A percentile compares a stretch with the other conserved stretches of the same genome.
Evolutionary conservation across 2,113 vertebrate genomes (phyloP).

Genomic region (Gavia stellata): DNA sequence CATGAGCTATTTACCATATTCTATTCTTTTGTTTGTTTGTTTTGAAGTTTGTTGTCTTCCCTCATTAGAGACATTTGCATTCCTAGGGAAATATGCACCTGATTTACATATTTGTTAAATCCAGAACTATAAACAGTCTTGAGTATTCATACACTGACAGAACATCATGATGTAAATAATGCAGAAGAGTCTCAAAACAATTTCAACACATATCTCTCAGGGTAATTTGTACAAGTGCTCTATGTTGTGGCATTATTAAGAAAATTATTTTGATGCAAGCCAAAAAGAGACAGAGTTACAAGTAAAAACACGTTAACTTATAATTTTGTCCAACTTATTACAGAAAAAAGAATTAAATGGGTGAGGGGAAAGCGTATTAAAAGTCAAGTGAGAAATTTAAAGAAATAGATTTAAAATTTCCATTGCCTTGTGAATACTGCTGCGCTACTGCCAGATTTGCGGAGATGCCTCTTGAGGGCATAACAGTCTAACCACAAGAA

Average conservation of each 20-base stretch:
- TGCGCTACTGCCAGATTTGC: not conserved
- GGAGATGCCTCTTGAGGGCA: not conserved
- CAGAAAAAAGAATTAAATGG: not conserved
- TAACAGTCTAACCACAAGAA: not conserved
- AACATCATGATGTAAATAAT: constrained; percentile 43
- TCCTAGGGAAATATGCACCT: constrained; percentile 26
- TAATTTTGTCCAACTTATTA: not conserved
- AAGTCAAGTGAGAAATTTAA: not conserved
- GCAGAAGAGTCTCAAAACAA: constrained; percentile 5
- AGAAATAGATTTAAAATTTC: not conserved
- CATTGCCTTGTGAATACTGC: not conserved
- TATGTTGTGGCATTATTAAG: constrained; percentile 10
- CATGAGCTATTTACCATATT: not conserved
- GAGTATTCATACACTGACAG: not conserved
- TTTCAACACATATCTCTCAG: constrained; percentile 17
- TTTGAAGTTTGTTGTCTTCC: constrained; percentile 14
- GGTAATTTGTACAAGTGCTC: not conserved
- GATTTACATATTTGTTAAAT: constrained; percentile 52
- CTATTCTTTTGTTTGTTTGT: not conserved
- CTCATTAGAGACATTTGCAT: constrained; percentile 19
- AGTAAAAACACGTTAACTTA: not conserved
- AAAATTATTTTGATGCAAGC: constrained; percentile 13
- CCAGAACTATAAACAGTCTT: constrained; percentile 28
- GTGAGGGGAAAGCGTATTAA: not conserved
- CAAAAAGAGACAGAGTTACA: not conserved